phyloP scores from a whole-genome alignment of 2,113 vertebrate species.

The Stigmatopora argus region DNA sequence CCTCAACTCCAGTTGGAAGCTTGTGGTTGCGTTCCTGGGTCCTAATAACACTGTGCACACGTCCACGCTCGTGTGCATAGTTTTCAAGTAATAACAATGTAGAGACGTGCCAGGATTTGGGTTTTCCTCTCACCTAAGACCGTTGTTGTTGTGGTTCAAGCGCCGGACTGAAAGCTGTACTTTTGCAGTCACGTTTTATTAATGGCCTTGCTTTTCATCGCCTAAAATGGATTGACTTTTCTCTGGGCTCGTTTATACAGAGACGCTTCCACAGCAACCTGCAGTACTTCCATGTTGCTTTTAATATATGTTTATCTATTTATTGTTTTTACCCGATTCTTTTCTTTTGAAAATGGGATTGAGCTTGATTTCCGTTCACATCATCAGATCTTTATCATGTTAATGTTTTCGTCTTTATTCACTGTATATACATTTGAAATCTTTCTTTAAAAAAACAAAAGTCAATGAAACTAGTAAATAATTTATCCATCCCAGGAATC shows the following conservation, averaged over 20 bases:
- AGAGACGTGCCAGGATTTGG: conserved; percentile 33
- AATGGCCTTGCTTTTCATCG: conserved; percentile 20
- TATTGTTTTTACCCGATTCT: no score
- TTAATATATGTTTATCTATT: no score
- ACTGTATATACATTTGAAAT: no score
- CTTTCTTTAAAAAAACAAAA: not conserved
- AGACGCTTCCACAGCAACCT: no score
- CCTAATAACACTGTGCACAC: conserved; percentile 37
- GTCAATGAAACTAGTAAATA: conserved; percentile 21
- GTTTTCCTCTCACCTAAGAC: conserved; percentile 44
- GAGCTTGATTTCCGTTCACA: no score
- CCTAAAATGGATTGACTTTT: not conserved
- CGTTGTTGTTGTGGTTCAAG: conserved; percentile 33
- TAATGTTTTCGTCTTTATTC: no score
- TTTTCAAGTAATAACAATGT: conserved; percentile 45
- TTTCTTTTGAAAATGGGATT: no score
- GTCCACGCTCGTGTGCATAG: conserved; percentile 19
- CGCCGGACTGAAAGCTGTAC: conserved; percentile 21
- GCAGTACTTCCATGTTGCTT: no score
- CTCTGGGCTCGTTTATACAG: not conserved
- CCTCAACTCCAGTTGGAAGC: conserved; percentile 50
- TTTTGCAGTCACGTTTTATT: conserved; percentile 35
- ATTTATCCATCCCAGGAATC: conserved; percentile 54
- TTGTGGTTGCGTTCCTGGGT: conserved; percentile 29
- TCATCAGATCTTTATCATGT: no score